Evolutionary conservation across 92 coral and sea anemone genomes (phyloP).

Genomic region (Micromussa lordhowensis): DNA sequence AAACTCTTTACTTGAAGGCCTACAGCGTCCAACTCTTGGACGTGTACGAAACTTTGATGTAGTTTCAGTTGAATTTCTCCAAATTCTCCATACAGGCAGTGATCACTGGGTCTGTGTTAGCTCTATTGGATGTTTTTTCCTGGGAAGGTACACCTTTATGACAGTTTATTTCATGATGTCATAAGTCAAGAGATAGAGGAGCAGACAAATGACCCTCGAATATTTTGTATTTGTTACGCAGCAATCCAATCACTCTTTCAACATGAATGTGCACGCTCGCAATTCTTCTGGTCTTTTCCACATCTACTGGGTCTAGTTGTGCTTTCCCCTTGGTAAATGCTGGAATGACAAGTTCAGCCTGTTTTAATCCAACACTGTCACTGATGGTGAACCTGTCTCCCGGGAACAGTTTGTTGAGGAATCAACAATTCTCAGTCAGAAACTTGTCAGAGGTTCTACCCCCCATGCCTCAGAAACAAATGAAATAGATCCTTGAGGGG

Average conservation of each 20-base stretch:
- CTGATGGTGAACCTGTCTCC: constrained; percentile 25
- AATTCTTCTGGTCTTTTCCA: constrained; percentile 30
- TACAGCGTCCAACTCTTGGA: too few species aligned
- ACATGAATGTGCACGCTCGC: constrained; percentile 32
- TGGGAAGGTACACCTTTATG: too few species aligned
- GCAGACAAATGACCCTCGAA: not conserved
- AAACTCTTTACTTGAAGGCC: too few species aligned
- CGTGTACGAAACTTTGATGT: too few species aligned
- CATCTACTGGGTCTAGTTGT: constrained; percentile 50
- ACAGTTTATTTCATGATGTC: too few species aligned
- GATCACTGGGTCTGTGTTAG: too few species aligned
- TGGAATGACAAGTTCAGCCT: constrained; percentile 35
- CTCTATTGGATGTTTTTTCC: too few species aligned
- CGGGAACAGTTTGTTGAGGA: constrained; percentile 6
- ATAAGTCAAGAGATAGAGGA: too few species aligned
- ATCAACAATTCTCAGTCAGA: constrained; percentile 19
- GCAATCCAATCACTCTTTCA: constrained; percentile 40
- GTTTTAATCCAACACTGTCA: constrained; percentile 27
- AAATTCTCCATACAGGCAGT: not conserved
- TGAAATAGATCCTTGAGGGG: constrained; percentile 43
- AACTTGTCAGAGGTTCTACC: constrained; percentile 9
- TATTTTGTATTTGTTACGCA: constrained; percentile 32
- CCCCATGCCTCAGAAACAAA: constrained; percentile 44
- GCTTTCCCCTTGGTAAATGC: constrained; percentile 46
- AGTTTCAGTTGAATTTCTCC: too few species aligned